Evolutionary conservation across 2,797 vertebrate species (phyloP), one percentile per base, ranked within the genome.

Genomic region (Pantherophis vulpinus): DNA sequence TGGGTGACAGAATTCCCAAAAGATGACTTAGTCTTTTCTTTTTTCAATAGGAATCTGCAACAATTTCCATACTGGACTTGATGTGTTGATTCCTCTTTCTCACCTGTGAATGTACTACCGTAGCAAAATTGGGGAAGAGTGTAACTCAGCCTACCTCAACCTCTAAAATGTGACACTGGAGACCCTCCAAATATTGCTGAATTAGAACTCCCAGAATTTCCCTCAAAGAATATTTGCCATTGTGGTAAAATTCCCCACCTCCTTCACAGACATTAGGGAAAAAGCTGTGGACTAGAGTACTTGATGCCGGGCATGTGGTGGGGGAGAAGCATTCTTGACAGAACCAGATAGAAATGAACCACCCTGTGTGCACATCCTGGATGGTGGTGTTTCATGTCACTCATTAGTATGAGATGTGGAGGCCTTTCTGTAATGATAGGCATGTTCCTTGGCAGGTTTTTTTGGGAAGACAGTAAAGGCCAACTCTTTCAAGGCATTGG

Each of bases 111-210:
- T 55, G 86, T 42, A 12, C 86, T 32, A 63, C 61, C 1, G 27
- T 63, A 25, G 18, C 60, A 79, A 93, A 91, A 93, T 79, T 90
- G 90, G 56, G 1, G 55, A 90, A 93, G 74, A 88, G 90, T 91
- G 27, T 59, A n/a, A 29, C 37, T 59, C 74, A 12, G 18, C 37
- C 51, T 56, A 60, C 42, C 37, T 83, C 74, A 83, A 9, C 4
- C 8, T 83, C 9, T 12, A 37, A 42, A 23, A 83, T 83, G 20
- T 23, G 18, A 83, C 37, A 25, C 32, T 20, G 10, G 74, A 23
- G 18, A 10, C 18, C 74, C 74, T 47, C 37, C 20, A 83, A 83
- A 42, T 83, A 83, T 47, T 83, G 9, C 32, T 79, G 32, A 79
- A 79, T 79, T 79, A 79, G 16, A 79, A 42, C 70, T 42, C n/a